Evolutionary conservation across 2,113 vertebrate genomes (phyloP), one percentile per base, ranked within the genome.

Genomic region (Passerina amoena): DNA sequence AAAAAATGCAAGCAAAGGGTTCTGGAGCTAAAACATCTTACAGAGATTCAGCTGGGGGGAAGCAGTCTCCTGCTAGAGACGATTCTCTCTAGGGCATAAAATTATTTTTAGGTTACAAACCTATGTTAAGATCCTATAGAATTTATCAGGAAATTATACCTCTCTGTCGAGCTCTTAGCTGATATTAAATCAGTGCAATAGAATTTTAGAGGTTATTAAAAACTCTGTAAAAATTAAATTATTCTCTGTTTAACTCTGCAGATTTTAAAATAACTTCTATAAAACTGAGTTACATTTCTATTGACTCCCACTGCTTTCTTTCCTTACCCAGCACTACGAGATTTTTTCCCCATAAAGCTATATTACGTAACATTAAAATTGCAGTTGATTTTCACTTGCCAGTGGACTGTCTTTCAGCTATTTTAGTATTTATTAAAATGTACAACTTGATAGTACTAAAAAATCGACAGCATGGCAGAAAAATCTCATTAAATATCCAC

Each of bases 181-280:
- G 66, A 77, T 95, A 91, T 92, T 86, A 88, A 91, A 93, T 94
- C 86, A 90, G 54, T 14, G 82, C 51, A 73, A 68, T 71, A 71
- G 88, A 70, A 66, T 86, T 93, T 70, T 40, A 60, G 68, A 81
- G 68, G 86, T 70, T 93, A 95, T 96, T 93, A 88, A 94, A 97
- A 96, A 92, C 90, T 17, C 60, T 0, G 69, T 37, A 71, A 94
- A 94, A 96, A 96, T 95, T 88, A 93, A 92, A 90, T 94, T 80
- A 90, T 95, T 90, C 94, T 87, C 93, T 96, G 90, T 94, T 97
- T 96, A 96, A 94, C 88, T 86, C 72, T 9, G 54, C 60, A 56
- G 76, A 10, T 2, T 82, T 96, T 96, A 96, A 95, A 95, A 94
- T 96, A 97, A 95, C 90, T 95, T 63, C 76, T 73, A 78, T 86